A percentile compares a stretch with the other conserved stretches of the same genome.
Conservation (phyloP, 1,140 invertebrate species). For the Listronotus oregonensis region DNA sequence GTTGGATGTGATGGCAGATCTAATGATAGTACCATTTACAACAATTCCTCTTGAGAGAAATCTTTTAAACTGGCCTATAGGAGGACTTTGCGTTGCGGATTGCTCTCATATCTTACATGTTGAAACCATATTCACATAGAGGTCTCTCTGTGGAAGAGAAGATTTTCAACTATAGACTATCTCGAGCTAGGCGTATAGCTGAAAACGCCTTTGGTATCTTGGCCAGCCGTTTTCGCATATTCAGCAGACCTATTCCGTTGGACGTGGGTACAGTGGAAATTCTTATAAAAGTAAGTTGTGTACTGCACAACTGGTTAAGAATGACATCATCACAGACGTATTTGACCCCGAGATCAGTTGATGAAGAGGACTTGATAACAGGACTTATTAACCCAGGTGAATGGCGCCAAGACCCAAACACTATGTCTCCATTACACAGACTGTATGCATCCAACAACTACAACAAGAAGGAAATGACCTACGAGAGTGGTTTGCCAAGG, state of each 20-base stretch:
- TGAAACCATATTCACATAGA: slow-evolving; percentile 18
- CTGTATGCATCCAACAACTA: no score
- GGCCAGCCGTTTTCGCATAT: slow-evolving; percentile 17
- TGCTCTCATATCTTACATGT: slow-evolving; percentile 14
- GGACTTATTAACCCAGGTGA: no score
- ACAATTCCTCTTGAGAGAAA: slow-evolving; percentile 20
- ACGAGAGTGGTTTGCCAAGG: no score
- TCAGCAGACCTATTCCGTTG: slow-evolving; percentile 16
- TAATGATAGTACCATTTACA: slow-evolving; percentile 20
- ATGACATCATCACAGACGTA: slow-evolving; percentile 16
- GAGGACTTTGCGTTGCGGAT: slow-evolving; percentile 19
- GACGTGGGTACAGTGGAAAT: slow-evolving; percentile 16
- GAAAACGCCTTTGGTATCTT: slow-evolving; percentile 27
- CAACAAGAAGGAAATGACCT: no score
- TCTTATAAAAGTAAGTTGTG: no score
- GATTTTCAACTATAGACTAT: slow-evolving; percentile 23
- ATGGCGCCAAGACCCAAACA: no score
- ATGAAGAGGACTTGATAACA: no score
- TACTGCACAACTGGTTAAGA: slow-evolving; percentile 27
- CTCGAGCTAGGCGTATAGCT: no score
- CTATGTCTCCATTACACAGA: no score
- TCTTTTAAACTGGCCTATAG: slow-evolving; percentile 16
- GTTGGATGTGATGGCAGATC: slow-evolving; percentile 47
- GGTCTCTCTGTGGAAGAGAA: slow-evolving; percentile 6
- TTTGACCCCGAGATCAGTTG: slow-evolving; percentile 1